Conservation (phyloP, 1,140 invertebrate genomes). For the Paralvinella palmiformis region DNA sequence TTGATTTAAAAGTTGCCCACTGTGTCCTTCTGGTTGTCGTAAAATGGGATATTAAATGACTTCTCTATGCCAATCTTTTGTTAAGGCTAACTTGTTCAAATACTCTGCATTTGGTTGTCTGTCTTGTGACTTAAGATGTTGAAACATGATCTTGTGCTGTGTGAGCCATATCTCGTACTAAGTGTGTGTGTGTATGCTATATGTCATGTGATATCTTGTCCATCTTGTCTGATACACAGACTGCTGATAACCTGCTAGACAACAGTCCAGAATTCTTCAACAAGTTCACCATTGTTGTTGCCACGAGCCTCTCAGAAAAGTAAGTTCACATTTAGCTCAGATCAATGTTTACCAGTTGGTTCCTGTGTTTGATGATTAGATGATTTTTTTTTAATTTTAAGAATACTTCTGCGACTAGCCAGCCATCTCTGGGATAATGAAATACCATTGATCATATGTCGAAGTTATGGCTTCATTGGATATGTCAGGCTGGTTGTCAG, state of each 20-base stretch:
- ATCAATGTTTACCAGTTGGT: background rate
- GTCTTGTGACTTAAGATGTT: no score
- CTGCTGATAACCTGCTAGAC: conserved; percentile 71
- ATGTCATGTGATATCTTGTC: background rate
- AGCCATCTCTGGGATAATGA: conserved; percentile 75
- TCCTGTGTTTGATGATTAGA: background rate
- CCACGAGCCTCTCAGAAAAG: conserved; percentile 77
- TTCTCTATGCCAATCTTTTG: no score
- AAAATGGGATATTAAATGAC: no score
- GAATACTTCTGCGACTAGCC: conserved; percentile 66
- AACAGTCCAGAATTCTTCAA: conserved; percentile 86
- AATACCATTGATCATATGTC: conserved; percentile 80
- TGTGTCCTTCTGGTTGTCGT: no score
- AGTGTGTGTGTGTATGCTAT: no score
- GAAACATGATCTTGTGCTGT: no score
- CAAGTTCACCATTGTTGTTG: conserved; percentile 81
- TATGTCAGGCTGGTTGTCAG: conserved; percentile 82
- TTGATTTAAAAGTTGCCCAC: no score
- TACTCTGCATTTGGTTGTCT: no score
- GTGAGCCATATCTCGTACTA: no score
- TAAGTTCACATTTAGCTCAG: conserved; percentile 43
- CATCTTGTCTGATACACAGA: conserved; percentile 42
- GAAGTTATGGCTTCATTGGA: conserved; percentile 86
- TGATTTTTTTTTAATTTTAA: conserved; percentile 45
- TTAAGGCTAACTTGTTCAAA: no score